A percentile compares a stretch with the other conserved stretches of the same genome.
Evolutionary conservation across 2,888 invertebrate genomes (phyloP).

Genomic region (Lithophane semibrunnea): DNA sequence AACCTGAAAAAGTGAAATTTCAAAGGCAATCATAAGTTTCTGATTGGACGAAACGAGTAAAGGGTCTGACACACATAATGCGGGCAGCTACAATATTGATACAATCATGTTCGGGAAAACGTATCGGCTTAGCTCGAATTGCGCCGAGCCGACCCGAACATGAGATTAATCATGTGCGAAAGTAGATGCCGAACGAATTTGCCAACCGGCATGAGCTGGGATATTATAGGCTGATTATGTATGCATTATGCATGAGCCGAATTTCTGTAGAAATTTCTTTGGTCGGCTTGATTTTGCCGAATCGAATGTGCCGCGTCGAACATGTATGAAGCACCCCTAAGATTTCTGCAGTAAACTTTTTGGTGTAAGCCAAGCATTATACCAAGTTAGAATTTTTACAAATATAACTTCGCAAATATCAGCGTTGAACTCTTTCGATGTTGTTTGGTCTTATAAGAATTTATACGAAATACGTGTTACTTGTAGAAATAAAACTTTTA

Average conservation of each 20-base stretch:
- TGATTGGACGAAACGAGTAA: background rate
- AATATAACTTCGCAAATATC: slow-evolving; percentile 20
- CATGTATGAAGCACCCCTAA: no score
- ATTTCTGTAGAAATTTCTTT: background rate
- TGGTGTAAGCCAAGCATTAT: background rate
- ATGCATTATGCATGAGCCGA: no score
- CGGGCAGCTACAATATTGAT: no score
- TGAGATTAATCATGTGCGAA: no score
- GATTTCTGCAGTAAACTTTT: slow-evolving; percentile 13
- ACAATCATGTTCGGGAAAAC: background rate
- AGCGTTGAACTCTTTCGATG: slow-evolving; percentile 27
- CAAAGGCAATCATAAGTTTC: slow-evolving; percentile 58
- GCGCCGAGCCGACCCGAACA: background rate
- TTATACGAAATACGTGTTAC: slow-evolving; percentile 27
- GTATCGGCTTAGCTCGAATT: background rate
- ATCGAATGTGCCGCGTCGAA: background rate
- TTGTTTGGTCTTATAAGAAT: slow-evolving; percentile 27
- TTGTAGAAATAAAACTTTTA: background rate
- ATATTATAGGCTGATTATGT: no score
- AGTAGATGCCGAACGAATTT: background rate
- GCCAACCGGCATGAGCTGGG: no score
- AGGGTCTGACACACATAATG: background rate
- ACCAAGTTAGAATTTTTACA: background rate
- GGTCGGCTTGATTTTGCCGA: background rate
- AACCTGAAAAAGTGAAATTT: slow-evolving; percentile 35